Evolutionary conservation across 1,140 invertebrate genomes (phyloP).

Genomic region (Camponotus vicinus): DNA sequence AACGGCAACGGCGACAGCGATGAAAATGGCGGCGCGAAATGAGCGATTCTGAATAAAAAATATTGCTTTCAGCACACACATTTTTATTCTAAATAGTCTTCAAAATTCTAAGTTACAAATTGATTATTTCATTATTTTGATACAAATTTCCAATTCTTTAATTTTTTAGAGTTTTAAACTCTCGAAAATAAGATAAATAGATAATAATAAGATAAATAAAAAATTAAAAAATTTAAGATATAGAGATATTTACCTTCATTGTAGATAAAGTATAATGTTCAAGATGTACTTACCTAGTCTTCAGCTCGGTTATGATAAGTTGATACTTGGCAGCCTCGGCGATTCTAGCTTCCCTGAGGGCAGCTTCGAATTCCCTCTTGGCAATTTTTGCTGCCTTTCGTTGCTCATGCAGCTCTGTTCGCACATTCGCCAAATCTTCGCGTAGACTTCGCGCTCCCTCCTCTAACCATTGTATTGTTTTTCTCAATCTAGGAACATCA

Average conservation of each 20-base stretch:
- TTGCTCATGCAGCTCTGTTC: slow-evolving; percentile 81
- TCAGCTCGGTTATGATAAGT: slow-evolving; percentile 77
- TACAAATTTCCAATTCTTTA: neutral
- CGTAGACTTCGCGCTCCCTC: slow-evolving; percentile 77
- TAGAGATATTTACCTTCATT: neutral
- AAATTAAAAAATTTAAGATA: neutral
- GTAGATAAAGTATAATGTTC: neutral
- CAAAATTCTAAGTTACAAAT: neutral
- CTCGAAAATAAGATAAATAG: too few species aligned
- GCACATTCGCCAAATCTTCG: slow-evolving; percentile 78
- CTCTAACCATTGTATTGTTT: slow-evolving; percentile 82
- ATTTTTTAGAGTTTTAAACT: too few species aligned
- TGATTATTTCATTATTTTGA: neutral
- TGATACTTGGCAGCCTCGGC: slow-evolving; percentile 78
- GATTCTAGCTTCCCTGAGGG: slow-evolving; percentile 74
- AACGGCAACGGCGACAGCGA: slow-evolving; percentile 40
- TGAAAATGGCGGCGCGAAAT: slow-evolving; percentile 54
- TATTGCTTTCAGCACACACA: neutral
- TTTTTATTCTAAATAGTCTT: neutral
- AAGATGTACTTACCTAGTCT: slow-evolving; percentile 70
- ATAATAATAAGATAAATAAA: neutral
- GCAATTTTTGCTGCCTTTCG: slow-evolving; percentile 75
- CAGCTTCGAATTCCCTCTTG: slow-evolving; percentile 76
- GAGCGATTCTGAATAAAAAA: slow-evolving; percentile 70
- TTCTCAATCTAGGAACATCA: slow-evolving; percentile 75